Evolutionary conservation across 1,140 invertebrate genomes (phyloP).

Genomic region (Penaeus vannamei): DNA sequence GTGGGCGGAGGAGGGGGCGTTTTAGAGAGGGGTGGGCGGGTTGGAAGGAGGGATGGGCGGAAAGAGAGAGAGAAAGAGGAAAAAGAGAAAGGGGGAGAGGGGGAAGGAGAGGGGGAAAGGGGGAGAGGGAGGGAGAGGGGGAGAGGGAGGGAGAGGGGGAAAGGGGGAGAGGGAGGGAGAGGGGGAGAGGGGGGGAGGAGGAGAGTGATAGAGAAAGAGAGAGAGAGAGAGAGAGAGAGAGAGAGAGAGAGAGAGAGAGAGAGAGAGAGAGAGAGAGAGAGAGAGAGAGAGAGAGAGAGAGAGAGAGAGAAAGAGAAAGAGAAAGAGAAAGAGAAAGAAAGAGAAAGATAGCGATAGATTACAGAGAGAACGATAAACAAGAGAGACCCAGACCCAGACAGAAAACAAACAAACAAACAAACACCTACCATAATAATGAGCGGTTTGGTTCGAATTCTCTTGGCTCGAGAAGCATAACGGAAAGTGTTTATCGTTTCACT

Average conservation of each 20-base stretch:
- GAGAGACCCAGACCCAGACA: neutral
- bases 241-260: neutral
- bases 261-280: neutral
- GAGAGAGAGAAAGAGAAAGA: neutral
- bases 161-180: neutral
- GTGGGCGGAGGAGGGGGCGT: neutral
- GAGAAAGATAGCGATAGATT: constrained; percentile 47
- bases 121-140: neutral
- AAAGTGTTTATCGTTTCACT: constrained; percentile 94
- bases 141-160: neutral
- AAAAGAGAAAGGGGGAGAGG: neutral
- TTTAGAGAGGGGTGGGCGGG: too few relatives aligned
- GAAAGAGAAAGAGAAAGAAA: neutral
- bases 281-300: neutral
- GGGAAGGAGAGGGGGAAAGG: too few relatives aligned
- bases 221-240: neutral
- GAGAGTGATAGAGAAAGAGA: neutral
- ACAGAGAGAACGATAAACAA: neutral
- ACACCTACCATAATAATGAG: constrained; percentile 90
- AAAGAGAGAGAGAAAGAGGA: constrained; percentile 48
- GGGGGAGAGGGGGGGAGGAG: neutral
- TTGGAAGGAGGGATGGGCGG: neutral
- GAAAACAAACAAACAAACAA: neutral
- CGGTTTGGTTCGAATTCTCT: constrained; percentile 90
- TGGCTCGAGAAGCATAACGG: constrained; percentile 88